Percentiles rank a stretch among this genome's conserved stretches.
Conservation (phyloP, 2,113 vertebrate genomes). For the Myxocyprinus asiaticus region DNA sequence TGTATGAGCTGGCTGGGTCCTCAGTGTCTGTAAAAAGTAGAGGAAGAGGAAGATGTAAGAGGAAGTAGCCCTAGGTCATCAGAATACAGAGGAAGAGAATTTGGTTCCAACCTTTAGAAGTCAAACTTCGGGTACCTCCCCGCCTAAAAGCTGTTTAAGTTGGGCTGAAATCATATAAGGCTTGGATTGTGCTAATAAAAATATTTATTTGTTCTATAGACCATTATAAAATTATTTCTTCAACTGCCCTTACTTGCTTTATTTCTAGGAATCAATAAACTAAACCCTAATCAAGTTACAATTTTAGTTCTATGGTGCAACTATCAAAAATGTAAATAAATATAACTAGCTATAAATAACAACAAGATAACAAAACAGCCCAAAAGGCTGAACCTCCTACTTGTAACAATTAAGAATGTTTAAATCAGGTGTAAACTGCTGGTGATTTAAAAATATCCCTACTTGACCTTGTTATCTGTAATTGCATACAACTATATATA, state of each 20-base stretch:
- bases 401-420: neutral
- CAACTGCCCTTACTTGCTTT: neutral
- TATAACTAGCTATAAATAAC: neutral
- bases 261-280: neutral
- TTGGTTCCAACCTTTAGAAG: conserved; percentile 16
- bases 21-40: conserved; percentile 35
- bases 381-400: neutral
- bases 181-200: neutral
- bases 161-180: neutral
- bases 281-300: neutral
- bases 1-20: conserved; percentile 37
- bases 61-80: conserved; percentile 37
- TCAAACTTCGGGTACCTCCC: conserved; percentile 29
- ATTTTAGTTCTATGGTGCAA: neutral
- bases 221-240: neutral
- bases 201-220: neutral
- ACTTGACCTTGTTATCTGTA: too few relatives aligned
- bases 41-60: conserved; percentile 18
- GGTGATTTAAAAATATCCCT: neutral
- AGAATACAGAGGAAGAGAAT: conserved; percentile 28
- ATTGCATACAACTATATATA: too few relatives aligned
- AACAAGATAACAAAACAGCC: too few relatives aligned
- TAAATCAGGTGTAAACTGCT: neutral
- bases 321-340: too few relatives aligned
- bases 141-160: neutral